Base-by-base conservation (phyloP, 1,140 invertebrate species). In the Caenorhabditis briggsae region DNA sequence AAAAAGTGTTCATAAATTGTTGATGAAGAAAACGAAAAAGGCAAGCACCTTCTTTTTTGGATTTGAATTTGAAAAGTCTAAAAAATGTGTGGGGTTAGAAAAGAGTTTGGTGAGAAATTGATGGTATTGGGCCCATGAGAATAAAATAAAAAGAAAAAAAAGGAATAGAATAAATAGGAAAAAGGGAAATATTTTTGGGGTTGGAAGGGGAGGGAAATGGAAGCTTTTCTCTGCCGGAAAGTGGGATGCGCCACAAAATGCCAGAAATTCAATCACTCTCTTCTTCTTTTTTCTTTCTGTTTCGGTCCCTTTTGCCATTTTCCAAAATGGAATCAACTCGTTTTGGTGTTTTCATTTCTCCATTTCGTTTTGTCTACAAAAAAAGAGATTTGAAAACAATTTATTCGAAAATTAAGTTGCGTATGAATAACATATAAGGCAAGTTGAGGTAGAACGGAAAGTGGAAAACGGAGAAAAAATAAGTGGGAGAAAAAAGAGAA, bases 261-360 rank as follows among this genome's bases (percentile, higher is more conserved):
- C 43, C 70, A 50, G 70, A 78, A 78, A 78, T 78, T 78, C 70
- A 78, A 78, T 78, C 70, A 78, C 70, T 78, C 23, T 53, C 50
- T 53, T 16, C 50, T 53, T 11, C 50, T 53, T 53, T n/a, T 53
- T 53, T 53, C 50, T 78, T 78, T 61, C 23, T 25, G 8, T 70
- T 14, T 70, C 64, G 70, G 70, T 78, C 70, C 46, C 70, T 78
- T 78, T 53, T 78, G 48, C 23, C 46, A 33, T n/a, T 70, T 48
- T 70, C n/a, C 41, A 18, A 70, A 70, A 70, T 48, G 43, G 12
- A 43, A 48, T 78, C 70, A 78, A 78, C 70, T 78, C 59, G 59
- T 61, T 33, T 61, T 78, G n/a, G 70, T 50, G 14, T 78, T 78
- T 78, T 50, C 43, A 48, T 78, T 78, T n/a, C 50, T 78, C 9